Base-by-base conservation (phyloP, 2,113 vertebrate genomes). In the Chloroceryle aenea region DNA sequence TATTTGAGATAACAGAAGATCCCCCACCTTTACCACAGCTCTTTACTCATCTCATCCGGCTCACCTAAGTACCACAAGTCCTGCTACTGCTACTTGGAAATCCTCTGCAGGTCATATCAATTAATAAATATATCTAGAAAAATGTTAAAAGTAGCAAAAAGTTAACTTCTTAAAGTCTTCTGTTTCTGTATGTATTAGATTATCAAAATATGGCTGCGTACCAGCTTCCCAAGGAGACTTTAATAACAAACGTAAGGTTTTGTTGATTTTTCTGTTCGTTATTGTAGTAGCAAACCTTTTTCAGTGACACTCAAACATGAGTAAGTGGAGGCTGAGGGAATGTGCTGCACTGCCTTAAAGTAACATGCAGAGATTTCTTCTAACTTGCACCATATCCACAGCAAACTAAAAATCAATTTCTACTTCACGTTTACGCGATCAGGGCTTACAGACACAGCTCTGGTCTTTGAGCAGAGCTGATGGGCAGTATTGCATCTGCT, bases 381-480 rank as follows among this genome's bases (percentile, higher is more conserved):
- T 84, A 56, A 78, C 16, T 69, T 79, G 84, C 62, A 53, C 69
- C 76, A 80, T 36, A 91, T 40, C 52, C 78, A 90, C 56, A 87
- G 85, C 84, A 95, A 97, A 95, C 27, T 61, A 62, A 93, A 85
- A 82, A 92, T 94, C 80, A 79, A 68, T 96, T 95, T 92, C 85
- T 91, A 91, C n/a, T 92, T 82, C 45, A 58, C 7, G 1, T 78
- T 95, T 93, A 55, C 86, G 87, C 69, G n/a, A n/a, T 76, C 40
- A 53, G 43, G 66, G 69, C 77, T 85, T 83, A 80, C 43, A 90
- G 90, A 87, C 36, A 87, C 45, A 50, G 30, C 29, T 92, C 20
- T 7, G 5, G 72, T 87, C 87, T 93, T 85, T 79, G 42, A 88
- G 69, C 50, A 83, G 95, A 96, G 75, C 48, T 72, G 80, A 94